These are phyloP conservation scores for Drosophila pullipes DNA, from an alignment of 2,888 invertebrate genomes.

Conservation along the genomic window DNA sequence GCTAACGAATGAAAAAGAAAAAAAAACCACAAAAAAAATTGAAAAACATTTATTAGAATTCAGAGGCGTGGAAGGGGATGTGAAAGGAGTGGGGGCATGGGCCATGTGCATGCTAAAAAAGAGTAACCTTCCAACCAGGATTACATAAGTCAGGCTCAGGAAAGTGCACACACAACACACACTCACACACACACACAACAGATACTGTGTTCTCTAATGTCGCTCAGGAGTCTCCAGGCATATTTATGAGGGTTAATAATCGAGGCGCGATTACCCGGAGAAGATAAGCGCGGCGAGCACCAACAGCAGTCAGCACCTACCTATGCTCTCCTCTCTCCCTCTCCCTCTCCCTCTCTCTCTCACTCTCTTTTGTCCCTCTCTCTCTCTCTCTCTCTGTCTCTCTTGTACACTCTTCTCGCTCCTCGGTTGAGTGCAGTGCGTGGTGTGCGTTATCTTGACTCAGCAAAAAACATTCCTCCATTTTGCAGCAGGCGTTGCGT, in stretches of 20 bases:
- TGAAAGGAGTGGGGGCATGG: background rate
- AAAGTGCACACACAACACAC: background rate
- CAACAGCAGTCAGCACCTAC: constrained; percentile 19
- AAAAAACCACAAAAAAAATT: constrained; percentile 68
- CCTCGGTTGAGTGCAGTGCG: background rate
- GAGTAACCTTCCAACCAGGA: constrained; percentile 45
- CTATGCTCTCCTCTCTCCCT: constrained; percentile 18
- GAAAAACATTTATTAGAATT: constrained; percentile 76
- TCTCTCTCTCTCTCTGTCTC: background rate
- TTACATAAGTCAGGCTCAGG: constrained; percentile 55
- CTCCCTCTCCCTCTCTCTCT: background rate
- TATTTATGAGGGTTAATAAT: constrained; percentile 76
- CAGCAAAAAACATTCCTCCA: constrained; percentile 54
- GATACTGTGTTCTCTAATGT: constrained; percentile 1
- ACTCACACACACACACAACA: constrained; percentile 2
- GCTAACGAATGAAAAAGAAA: constrained; percentile 27
- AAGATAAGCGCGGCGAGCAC: constrained; percentile 55
- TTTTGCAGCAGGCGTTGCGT: constrained; percentile 13
- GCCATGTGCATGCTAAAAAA: constrained; percentile 56
- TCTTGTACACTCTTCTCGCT: background rate
- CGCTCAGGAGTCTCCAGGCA: constrained; percentile 13
- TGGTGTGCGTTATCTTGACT: constrained; percentile 64
- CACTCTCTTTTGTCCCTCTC: background rate
- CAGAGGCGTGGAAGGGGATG: constrained; percentile 8
- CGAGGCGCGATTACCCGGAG: constrained; percentile 73